Conservation (phyloP, 1,140 invertebrate genomes). For the Parapsyche elsis region DNA sequence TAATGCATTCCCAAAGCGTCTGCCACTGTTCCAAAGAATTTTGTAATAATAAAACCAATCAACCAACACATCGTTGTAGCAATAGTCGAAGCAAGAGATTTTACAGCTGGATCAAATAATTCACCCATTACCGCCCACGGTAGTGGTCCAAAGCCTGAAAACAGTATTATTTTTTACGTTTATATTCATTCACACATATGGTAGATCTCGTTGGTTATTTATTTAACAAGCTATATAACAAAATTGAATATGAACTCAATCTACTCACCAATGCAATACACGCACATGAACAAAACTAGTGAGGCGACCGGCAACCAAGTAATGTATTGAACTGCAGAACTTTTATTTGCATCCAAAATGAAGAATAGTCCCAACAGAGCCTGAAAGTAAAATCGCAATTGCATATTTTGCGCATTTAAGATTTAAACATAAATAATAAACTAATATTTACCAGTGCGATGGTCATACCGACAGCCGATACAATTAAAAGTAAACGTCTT, state of each 20-base stretch:
- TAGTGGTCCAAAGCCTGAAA: conserved; percentile 80
- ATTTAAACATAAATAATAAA: not conserved
- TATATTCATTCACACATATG: too few relatives aligned
- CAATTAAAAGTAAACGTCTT: conserved; percentile 76
- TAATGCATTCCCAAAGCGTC: conserved; percentile 72
- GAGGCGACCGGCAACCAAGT: conserved; percentile 74
- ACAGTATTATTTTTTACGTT: too few relatives aligned
- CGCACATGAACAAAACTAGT: conserved; percentile 74
- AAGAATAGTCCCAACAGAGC: conserved; percentile 73
- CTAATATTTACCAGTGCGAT: conserved; percentile 63
- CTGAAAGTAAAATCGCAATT: conserved; percentile 58
- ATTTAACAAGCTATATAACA: not conserved
- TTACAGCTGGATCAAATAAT: conserved; percentile 81
- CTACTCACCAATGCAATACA: conserved; percentile 69
- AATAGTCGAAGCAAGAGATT: conserved; percentile 78
- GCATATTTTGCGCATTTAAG: not conserved
- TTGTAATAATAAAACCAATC: conserved; percentile 82
- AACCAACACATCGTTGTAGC: conserved; percentile 83
- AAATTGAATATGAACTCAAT: not conserved
- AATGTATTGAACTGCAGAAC: conserved; percentile 64
- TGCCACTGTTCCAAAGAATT: conserved; percentile 74
- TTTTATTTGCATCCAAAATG: conserved; percentile 65
- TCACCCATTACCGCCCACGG: conserved; percentile 88
- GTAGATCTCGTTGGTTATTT: not conserved
- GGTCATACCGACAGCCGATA: conserved; percentile 76